Evolutionary conservation across 1,140 invertebrate genomes (phyloP), one percentile per base, ranked within the genome.

Genomic region (Saccostrea echinata): DNA sequence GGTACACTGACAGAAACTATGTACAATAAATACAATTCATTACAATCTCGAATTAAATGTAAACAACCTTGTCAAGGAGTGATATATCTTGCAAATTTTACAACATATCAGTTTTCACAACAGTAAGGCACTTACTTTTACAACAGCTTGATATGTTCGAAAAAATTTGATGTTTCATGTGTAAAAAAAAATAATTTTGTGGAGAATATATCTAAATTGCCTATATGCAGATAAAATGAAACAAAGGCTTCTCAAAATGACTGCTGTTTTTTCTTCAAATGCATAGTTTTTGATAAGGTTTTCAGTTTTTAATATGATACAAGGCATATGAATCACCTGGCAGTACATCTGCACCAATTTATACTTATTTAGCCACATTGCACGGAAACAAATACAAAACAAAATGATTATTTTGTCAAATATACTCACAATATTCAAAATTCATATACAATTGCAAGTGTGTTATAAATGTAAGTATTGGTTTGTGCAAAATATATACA

Each of bases 41-140:
- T 18, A 21, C 1, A 61, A 61, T 21, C 55, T 61, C 43, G 9
- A 43, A 43, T 43, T 43, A 43, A 8, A 43, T 6, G 9, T 43
- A 2, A 43, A 43, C 43, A 43, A 43, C 43, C 43, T n/a, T 43
- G 43, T 9, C 43, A 43, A 43, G 0, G 43, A 43, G 43, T 43
- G 6, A 43, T 43, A 43, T 43, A 43, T 43, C 43, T 43, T 43
- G 43, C 43, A 43, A 43, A 43, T 43, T 43, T 61, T 61, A 61
- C 18, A 61, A 43, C 18, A 61, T 61, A n/a, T n/a, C 6, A 21
- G 55, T 21, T 61, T 61, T 61, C 24, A 76, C 30, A 76, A 76
- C 27, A 76, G 9, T 16, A 76, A 76, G 68, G 68, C 68, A 76
- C 68, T 76, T 76, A 21, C n/a, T 61, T 61, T 43, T 43, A 43